Conservation (phyloP, 2,797 vertebrate species). For the Coregonus ussuriensis region DNA sequence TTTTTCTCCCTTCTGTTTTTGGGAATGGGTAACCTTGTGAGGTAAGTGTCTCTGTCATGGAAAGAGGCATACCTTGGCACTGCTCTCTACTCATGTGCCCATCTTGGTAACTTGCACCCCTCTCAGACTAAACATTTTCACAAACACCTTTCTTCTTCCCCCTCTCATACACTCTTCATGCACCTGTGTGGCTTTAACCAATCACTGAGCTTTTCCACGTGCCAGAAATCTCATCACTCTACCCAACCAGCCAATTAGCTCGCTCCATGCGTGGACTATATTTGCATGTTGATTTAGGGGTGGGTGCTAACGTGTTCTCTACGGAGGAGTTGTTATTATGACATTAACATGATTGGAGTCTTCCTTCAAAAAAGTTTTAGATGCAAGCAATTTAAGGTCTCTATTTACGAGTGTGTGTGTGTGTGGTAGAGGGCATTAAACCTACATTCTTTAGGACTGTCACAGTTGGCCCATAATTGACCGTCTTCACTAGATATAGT, state of each 20-base stretch:
- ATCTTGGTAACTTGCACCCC: neutral
- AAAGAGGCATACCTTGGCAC: neutral
- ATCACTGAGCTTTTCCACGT: neutral
- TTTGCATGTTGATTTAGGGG: slow-evolving; percentile 38
- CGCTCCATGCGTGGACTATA: slow-evolving; percentile 9
- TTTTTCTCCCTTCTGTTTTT: slow-evolving; percentile 37
- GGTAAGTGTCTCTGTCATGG: slow-evolving; percentile 56
- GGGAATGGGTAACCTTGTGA: slow-evolving; percentile 35
- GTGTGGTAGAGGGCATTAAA: neutral
- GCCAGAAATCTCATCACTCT: neutral
- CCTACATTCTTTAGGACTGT: neutral
- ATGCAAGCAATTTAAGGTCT: too few relatives aligned
- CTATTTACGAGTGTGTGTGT: neutral
- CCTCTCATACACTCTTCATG: neutral
- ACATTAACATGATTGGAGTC: too few relatives aligned
- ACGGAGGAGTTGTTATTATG: too few relatives aligned
- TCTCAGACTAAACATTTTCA: neutral
- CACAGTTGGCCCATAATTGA: slow-evolving; percentile 19
- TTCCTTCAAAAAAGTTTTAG: too few relatives aligned
- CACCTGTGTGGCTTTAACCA: neutral
- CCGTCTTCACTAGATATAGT: slow-evolving; percentile 13
- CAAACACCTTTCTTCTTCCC: neutral
- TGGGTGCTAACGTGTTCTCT: too few relatives aligned
- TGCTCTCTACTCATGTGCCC: neutral
- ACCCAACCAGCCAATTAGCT: slow-evolving; percentile 16